Evolutionary conservation across 2,888 invertebrate species (phyloP), one percentile per base, ranked within the genome.

Genomic region (Ametastegia equiseti): DNA sequence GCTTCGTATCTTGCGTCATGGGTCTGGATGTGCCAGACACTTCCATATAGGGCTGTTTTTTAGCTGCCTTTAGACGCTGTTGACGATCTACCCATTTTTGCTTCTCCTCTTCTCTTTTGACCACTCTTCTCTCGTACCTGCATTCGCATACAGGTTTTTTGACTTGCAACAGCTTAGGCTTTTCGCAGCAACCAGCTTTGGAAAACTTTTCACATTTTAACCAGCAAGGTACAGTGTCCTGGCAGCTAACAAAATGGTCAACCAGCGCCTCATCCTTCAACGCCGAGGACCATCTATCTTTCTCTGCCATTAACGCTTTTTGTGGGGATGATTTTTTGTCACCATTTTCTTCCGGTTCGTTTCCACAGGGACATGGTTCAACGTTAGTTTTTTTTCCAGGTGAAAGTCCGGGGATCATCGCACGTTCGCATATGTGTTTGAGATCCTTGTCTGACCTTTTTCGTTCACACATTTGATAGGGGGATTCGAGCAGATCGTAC

Each of bases 131-230:
- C 65, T 90, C 89, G 80, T 90, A 88, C 42, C 86, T 86, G 81
- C 90, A 90, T 73, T 90, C 90, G 54, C 90, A 90, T 0, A 89
- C 90, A 6, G 90, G 90, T 54, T 82, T 87, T 77, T 85, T 86
- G 0, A 87, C 82, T 9, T 84, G 84, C 33, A 90, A 82, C 47
- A 81, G 84, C 30, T 82, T 82, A 69, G 77, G 81, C 23, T 60
- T 77, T 15, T 42, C 23, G 47, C 39, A 63, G 47, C 73, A 80
- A 60, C 39, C 54, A 63, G 60, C 45, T n/a, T 77, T 83, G n/a
- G 83, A 81, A 27, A 86, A 86, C 81, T 86, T 86, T 0, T 81
- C 80, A 73, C 87, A 87, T 11, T 84, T 86, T 1, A 84, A 63
- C 86, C 87, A 88, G 75, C 88, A 89, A 5, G 87, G 86, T 69